phyloP scores from a whole-genome alignment of 2,113 vertebrate genomes.

The Tetraodon nigroviridis region DNA sequence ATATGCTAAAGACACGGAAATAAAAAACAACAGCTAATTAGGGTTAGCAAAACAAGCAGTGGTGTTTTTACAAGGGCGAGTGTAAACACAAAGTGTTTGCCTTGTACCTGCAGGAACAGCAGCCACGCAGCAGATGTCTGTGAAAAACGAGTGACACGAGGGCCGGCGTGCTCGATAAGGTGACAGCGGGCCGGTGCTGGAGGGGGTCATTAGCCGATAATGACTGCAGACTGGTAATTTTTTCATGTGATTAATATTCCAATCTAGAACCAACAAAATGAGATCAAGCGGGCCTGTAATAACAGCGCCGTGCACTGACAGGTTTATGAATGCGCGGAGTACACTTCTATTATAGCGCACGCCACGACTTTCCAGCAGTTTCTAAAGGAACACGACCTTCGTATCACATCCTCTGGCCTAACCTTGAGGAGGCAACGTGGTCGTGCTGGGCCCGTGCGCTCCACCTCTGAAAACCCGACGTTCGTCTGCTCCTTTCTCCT shows the following conservation, averaged over 20 bases:
- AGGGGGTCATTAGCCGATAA: constrained; percentile 12
- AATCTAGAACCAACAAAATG: not conserved
- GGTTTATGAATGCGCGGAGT: no score
- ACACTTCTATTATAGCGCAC: no score
- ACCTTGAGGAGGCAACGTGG: no score
- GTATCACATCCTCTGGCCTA: no score
- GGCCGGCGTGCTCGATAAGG: constrained; percentile 4
- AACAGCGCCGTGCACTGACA: no score
- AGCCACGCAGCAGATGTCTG: not conserved
- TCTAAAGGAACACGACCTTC: no score
- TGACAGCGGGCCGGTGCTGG: constrained; percentile 14
- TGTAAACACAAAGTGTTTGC: constrained; percentile 17
- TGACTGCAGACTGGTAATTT: not conserved
- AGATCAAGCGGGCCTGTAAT: not conserved
- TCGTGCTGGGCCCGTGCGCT: no score
- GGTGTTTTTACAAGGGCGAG: not conserved
- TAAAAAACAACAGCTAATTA: not conserved
- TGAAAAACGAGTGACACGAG: constrained; percentile 14
- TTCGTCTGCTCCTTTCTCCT: no score
- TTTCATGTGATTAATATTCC: constrained; percentile 13
- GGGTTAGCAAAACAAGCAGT: constrained; percentile 2
- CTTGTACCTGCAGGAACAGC: constrained; percentile 1
- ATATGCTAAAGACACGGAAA: not conserved
- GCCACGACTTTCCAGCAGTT: no score
- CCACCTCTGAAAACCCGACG: no score